phyloP scores from a whole-genome alignment of 2,113 vertebrate genomes.

The Polypterus senegalus region DNA sequence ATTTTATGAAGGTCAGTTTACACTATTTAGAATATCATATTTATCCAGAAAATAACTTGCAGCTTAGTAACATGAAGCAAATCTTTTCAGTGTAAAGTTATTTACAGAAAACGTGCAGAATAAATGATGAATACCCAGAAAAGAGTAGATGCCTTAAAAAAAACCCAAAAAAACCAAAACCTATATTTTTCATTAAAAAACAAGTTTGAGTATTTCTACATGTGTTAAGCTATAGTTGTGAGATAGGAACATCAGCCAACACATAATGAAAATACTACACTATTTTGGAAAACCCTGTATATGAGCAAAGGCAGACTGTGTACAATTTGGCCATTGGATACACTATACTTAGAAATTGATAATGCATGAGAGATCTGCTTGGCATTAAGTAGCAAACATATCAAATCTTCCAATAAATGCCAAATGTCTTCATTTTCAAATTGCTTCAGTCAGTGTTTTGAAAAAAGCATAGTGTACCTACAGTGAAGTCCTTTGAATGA shows the following conservation, averaged over 20 bases:
- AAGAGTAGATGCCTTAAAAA: not conserved
- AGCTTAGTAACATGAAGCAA: no score
- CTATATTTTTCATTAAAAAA: not conserved
- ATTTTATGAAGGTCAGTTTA: no score
- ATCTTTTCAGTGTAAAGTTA: no score
- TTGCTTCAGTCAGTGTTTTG: not conserved
- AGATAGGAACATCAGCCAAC: not conserved
- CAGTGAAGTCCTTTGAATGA: not conserved
- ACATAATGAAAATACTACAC: not conserved
- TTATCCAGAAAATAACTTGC: no score
- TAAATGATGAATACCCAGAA: no score
- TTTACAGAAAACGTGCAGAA: no score
- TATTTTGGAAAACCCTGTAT: not conserved
- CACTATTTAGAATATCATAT: no score
- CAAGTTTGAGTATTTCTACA: not conserved
- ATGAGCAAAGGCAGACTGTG: not conserved
- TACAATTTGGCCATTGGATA: not conserved
- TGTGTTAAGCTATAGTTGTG: not conserved
- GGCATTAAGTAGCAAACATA: not conserved
- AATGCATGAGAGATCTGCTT: not conserved
- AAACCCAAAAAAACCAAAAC: not conserved
- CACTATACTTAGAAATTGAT: not conserved
- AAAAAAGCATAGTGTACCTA: not conserved
- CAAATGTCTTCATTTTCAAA: constrained; percentile 4
- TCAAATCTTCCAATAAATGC: constrained; percentile 12